Evolutionary conservation across 53 echinoderm and acorn worm species (phyloP).

Genomic region (Glandiceps talaboti): DNA sequence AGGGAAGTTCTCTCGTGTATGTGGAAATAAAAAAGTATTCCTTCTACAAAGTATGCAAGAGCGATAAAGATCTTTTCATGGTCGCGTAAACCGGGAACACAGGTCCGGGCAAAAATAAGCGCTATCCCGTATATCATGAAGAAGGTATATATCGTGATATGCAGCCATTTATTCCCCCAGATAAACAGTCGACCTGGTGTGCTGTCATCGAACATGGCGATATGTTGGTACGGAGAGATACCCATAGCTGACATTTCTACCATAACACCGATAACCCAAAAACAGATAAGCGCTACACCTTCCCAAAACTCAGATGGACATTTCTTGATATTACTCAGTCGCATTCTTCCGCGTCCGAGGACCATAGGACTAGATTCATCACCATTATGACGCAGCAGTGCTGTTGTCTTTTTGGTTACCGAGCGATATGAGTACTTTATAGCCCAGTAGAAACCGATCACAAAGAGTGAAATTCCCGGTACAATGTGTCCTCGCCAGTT

Average conservation of each 20-base stretch:
- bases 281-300: not conserved
- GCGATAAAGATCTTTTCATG: not conserved
- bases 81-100: slow-evolving; percentile 35
- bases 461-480: slow-evolving; percentile 18
- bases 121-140: slow-evolving; percentile 1
- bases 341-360: not conserved
- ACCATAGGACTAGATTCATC: not conserved
- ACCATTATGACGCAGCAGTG: not conserved
- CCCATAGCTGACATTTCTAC: not conserved
- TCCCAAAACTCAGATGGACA: not conserved
- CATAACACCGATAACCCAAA: not conserved
- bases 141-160: not conserved
- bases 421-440: not conserved
- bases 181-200: not conserved
- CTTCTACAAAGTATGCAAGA: not conserved
- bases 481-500: slow-evolving; percentile 15
- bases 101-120: slow-evolving; percentile 14
- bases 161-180: not conserved
- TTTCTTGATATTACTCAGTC: not conserved
- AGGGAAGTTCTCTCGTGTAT: not conserved
- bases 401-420: not conserved
- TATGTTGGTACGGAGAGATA: not conserved
- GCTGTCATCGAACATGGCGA: not conserved
- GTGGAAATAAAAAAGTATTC: not conserved
- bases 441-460: slow-evolving; percentile 2